These are phyloP conservation scores for Pediacus dermestoides DNA, from an alignment of 2,888 invertebrate species.

Conservation along the genomic window DNA sequence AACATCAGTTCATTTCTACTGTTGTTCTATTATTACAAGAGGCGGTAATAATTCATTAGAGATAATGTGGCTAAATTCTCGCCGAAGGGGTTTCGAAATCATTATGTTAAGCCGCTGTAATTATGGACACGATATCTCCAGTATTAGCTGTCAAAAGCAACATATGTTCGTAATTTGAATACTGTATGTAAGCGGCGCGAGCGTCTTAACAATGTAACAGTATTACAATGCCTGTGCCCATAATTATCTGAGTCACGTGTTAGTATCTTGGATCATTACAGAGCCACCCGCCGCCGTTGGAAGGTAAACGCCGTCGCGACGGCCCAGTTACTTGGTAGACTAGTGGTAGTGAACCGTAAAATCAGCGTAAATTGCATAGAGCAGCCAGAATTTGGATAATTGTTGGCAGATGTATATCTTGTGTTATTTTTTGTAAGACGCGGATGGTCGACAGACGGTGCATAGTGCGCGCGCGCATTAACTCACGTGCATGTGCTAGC, in stretches of 20 bases:
- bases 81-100: slow-evolving; percentile 18
- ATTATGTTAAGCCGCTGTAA: slow-evolving; percentile 23
- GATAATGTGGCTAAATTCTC: slow-evolving; percentile 11
- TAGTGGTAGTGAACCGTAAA: slow-evolving; percentile 6
- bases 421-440: slow-evolving; percentile 42
- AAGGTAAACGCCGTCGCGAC: slow-evolving; percentile 14
- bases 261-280: slow-evolving; percentile 38
- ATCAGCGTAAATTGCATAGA: slow-evolving; percentile 10
- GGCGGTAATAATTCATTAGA: slow-evolving; percentile 4
- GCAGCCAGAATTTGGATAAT: slow-evolving; percentile 38
- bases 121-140: slow-evolving; percentile 34
- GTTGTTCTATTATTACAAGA: slow-evolving; percentile 2
- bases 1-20: too few species aligned
- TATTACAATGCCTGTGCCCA: slow-evolving; percentile 42
- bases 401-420: slow-evolving; percentile 47
- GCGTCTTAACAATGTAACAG: slow-evolving; percentile 45
- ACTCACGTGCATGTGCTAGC: slow-evolving; percentile 46
- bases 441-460: slow-evolving; percentile 36
- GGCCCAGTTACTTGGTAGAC: slow-evolving; percentile 26
- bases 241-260: slow-evolving; percentile 50
- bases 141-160: slow-evolving; percentile 40
- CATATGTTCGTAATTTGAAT: slow-evolving; percentile 45
- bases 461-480: slow-evolving; percentile 40
- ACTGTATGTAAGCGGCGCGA: slow-evolving; percentile 32
- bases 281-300: slow-evolving; percentile 15